Evolutionary conservation across 1,140 invertebrate genomes (phyloP), one percentile per base, ranked within the genome.

Genomic region (Hyles vespertilio): DNA sequence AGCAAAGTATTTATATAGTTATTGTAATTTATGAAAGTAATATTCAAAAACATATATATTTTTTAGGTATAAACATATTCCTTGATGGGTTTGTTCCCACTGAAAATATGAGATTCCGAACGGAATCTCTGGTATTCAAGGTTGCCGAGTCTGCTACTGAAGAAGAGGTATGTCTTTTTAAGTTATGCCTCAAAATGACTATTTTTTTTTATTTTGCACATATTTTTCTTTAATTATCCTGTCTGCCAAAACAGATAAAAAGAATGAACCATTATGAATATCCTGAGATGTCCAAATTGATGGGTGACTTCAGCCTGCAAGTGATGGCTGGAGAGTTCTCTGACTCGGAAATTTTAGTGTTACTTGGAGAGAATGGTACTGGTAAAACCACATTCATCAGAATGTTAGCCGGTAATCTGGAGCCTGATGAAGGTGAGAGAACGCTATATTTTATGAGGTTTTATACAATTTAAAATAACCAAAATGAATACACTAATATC

Each of bases 351-450:
- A 99, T 99, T 85, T 93, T 99, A 77, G 99, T 99, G 10, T 91
- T 99, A 79, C 91, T 99, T 52, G 99, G 99, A 58, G 99, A 99
- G 87, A 99, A 99, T 91, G 99, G 99, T 65, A 99, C 99, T 50
- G 99, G 99, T 49, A 99, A 99, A 90, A 99, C 99, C 0, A 99
- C 99, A 10, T 98, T 99, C 73, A 99, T 99, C 79, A 92, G 97
- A 77, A 97, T 99, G 96, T 91, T 99, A 67, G 99, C 98, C 76
- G 99, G 99, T 45, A 96, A 97, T 79, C 90, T 99, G 67, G 91
- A 95, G 70, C 95, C 98, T 9, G 98, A 99, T 91, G 93, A 93
- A 67, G 97, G 96, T 77, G 77, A 72, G 45, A 34, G n/a, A 45
- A 46, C 11, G 46, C 6, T 10, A 40, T 49, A 57, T 10, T 56